These are phyloP conservation scores for Polydesmus complanatus DNA, from an alignment of 2,888 invertebrate species.

Conservation along the genomic window DNA sequence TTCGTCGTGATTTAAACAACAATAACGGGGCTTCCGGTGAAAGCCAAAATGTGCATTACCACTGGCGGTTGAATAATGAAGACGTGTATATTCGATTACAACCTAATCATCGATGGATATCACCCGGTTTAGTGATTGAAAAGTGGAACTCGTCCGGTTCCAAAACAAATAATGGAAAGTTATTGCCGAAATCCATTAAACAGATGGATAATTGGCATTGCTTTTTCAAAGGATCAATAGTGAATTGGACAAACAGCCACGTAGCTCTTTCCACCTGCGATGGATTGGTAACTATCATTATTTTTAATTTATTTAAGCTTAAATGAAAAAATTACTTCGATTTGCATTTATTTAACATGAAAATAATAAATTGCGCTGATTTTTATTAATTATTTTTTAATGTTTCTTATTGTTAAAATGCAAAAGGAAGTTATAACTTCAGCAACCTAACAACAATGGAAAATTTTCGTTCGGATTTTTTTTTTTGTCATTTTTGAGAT, in stretches of 20 bases:
- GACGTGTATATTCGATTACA: slow-evolving; percentile 31
- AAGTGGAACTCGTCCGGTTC: slow-evolving; percentile 36
- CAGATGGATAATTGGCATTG: slow-evolving; percentile 39
- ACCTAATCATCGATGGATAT: slow-evolving; percentile 51
- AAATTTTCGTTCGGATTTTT: no score
- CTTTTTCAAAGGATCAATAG: slow-evolving; percentile 62
- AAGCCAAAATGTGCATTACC: slow-evolving; percentile 7
- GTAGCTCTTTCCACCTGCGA: slow-evolving; percentile 69
- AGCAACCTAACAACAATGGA: no score
- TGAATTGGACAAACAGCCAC: slow-evolving; percentile 51
- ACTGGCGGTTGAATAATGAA: neutral
- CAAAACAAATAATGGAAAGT: slow-evolving; percentile 25
- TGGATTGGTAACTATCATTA: slow-evolving; percentile 54
- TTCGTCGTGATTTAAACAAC: no score
- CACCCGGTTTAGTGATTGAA: slow-evolving; percentile 57
- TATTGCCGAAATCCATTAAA: slow-evolving; percentile 14
- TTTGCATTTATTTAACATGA: no score
- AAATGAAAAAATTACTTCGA: no score
- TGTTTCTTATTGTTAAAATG: no score
- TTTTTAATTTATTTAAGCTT: neutral
- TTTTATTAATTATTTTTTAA: no score
- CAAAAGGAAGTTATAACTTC: no score
- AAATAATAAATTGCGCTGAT: no score
- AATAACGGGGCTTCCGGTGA: neutral
- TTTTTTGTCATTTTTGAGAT: no score